Conservation (phyloP, 2,888 invertebrate genomes). For the Rhagonycha lutea region DNA sequence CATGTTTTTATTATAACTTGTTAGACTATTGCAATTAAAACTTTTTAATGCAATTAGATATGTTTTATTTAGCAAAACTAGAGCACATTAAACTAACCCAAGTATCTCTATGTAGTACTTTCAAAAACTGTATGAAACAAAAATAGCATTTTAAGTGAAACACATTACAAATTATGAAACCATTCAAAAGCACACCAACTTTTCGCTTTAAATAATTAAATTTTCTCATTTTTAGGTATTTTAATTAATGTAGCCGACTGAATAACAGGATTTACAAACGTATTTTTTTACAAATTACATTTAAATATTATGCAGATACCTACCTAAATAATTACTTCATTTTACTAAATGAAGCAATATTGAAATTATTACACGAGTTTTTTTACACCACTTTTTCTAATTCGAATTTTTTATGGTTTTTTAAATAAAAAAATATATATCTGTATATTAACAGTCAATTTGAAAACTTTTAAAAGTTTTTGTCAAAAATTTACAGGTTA, state of each 20-base stretch:
- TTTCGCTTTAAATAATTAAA: neutral
- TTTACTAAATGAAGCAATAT: neutral
- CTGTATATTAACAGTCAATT: too few species aligned
- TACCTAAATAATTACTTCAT: neutral
- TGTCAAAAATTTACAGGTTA: too few species aligned
- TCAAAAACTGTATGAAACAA: neutral
- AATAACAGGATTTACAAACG: neutral
- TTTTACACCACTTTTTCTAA: too few species aligned
- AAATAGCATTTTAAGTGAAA: neutral
- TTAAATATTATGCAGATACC: neutral
- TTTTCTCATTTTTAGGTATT: neutral
- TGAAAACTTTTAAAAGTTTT: too few species aligned
- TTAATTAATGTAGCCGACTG: neutral
- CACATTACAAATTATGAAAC: neutral
- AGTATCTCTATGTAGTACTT: neutral
- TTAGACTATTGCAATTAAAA: neutral
- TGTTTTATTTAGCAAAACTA: neutral
- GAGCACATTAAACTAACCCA: neutral
- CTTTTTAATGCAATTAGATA: neutral
- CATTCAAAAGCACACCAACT: neutral
- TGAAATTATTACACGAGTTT: too few species aligned
- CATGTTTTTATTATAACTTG: neutral
- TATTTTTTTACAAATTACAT: neutral
- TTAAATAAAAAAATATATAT: too few species aligned
- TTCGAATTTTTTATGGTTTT: too few species aligned